Evolutionary conservation across 1,140 invertebrate genomes (phyloP).

Genomic region (Ericerus pela): DNA sequence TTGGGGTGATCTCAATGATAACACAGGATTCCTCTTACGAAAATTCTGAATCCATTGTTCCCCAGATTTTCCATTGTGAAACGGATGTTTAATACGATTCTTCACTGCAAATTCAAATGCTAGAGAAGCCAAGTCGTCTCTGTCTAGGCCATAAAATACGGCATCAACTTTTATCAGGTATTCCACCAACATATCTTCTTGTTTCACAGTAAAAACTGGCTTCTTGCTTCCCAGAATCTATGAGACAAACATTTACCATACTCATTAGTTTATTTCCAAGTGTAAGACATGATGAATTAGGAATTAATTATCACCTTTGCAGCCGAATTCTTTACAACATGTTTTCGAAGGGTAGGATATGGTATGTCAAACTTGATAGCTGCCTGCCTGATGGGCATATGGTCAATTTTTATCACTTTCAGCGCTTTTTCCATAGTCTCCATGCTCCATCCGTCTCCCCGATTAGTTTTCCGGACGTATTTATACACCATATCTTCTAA

Average conservation of each 20-base stretch:
- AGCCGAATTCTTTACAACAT: background rate
- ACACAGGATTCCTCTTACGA: conserved; percentile 25
- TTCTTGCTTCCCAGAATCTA: background rate
- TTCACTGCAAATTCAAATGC: conserved; percentile 17
- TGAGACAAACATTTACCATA: background rate
- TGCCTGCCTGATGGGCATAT: background rate
- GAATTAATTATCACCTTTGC: background rate
- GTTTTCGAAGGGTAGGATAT: background rate
- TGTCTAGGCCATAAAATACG: conserved; percentile 13
- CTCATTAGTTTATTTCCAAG: no score
- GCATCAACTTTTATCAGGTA: conserved; percentile 8
- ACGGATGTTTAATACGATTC: conserved; percentile 12
- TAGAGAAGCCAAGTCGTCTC: conserved; percentile 7
- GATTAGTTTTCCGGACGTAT: no score
- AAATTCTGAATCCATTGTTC: conserved; percentile 18
- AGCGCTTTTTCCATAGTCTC: background rate
- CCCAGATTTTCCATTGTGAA: conserved; percentile 12
- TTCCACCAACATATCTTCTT: conserved; percentile 10
- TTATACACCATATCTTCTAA: no score
- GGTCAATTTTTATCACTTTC: background rate
- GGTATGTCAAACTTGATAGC: background rate
- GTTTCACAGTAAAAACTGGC: conserved; percentile 4
- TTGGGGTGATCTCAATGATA: conserved; percentile 30
- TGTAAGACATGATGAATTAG: no score
- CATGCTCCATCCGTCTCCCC: background rate